phyloP scores from a whole-genome alignment of 1,140 invertebrate genomes.

The Contarinia nasturtii region DNA sequence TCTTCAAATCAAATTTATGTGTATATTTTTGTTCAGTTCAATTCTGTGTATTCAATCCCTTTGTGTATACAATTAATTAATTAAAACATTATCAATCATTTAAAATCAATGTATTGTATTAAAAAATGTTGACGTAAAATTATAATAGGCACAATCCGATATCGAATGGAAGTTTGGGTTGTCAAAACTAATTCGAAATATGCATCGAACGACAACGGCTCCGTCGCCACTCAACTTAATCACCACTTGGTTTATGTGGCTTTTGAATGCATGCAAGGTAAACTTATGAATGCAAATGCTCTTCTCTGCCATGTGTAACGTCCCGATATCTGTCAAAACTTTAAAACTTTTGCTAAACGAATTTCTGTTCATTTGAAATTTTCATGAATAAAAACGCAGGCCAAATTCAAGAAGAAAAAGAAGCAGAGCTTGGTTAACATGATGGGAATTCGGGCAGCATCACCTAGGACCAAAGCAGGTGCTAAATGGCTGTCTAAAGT shows the following conservation, averaged over 20 bases:
- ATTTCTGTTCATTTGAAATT: background rate
- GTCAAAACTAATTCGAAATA: conserved; percentile 94
- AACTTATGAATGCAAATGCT: background rate
- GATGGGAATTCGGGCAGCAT: conserved; percentile 54
- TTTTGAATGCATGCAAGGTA: conserved; percentile 61
- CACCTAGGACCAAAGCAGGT: conserved; percentile 60
- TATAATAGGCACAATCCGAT: conserved; percentile 86
- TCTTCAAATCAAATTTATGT: too few relatives aligned
- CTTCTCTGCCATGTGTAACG: background rate
- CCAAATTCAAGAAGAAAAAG: conserved; percentile 47
- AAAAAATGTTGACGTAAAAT: too few relatives aligned
- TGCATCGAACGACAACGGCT: conserved; percentile 94
- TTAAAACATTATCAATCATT: too few relatives aligned
- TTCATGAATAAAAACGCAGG: conserved; percentile 16
- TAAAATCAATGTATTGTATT: too few relatives aligned
- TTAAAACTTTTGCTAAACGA: background rate
- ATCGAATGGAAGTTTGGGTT: conserved; percentile 99
- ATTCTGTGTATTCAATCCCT: too few relatives aligned
- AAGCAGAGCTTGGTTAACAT: conserved; percentile 62
- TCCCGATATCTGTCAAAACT: background rate
- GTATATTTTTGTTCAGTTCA: too few relatives aligned
- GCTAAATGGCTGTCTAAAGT: conserved; percentile 72
- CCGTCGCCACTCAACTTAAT: conserved; percentile 93
- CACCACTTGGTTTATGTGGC: conserved; percentile 77
- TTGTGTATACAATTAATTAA: too few relatives aligned